Conservation (phyloP, 2,888 invertebrate species). For the Apodemia duryi region DNA sequence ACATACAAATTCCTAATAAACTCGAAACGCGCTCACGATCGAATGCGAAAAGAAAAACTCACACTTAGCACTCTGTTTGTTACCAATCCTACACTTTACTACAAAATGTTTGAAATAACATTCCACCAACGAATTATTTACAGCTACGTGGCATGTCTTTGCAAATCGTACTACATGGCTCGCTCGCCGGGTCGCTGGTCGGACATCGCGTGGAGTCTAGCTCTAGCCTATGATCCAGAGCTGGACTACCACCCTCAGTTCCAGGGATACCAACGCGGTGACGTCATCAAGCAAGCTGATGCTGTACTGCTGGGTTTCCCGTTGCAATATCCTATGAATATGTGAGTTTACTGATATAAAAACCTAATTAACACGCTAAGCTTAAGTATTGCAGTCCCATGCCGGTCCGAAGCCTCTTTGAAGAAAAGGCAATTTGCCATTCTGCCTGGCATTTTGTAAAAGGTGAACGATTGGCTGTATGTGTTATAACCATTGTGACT, state of each 20-base stretch:
- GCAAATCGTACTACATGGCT: conserved; percentile 59
- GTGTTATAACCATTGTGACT: no score
- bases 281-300: conserved; percentile 80
- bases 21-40: no score
- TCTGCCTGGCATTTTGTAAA: no score
- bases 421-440: no score
- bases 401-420: no score
- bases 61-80: no score
- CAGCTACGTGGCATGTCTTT: conserved; percentile 70
- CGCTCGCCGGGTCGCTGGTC: conserved; percentile 64
- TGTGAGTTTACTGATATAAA: conserved; percentile 45
- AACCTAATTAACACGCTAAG: no score
- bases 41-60: no score
- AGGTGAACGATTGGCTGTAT: no score
- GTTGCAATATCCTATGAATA: conserved; percentile 72
- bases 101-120: not conserved
- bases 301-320: conserved; percentile 79
- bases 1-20: no score
- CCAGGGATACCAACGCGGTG: conserved; percentile 64
- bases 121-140: conserved; percentile 23
- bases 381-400: no score
- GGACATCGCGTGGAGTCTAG: conserved; percentile 72
- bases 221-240: conserved; percentile 66
- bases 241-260: conserved; percentile 81
- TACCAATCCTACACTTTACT: not conserved